Evolutionary conservation across 2,113 vertebrate genomes (phyloP), one percentile per base, ranked within the genome.

Genomic region (Platysternon megacephalum): DNA sequence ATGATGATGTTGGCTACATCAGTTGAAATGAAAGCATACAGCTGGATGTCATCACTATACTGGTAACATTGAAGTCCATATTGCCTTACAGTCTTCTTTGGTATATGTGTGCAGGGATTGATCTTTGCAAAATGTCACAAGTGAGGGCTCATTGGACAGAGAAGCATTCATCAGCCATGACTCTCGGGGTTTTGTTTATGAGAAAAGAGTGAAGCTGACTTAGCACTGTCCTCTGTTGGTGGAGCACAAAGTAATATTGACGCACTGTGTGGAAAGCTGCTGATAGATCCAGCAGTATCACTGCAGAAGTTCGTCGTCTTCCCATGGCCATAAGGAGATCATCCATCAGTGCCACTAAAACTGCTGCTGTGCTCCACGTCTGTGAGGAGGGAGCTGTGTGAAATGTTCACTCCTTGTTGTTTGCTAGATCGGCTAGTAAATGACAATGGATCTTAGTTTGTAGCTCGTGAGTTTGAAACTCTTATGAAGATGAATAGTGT

Each of bases 401-500:
- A 93, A 94, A 58, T 87, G 95, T 94, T 96, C 92, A 94, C 80
- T 82, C 80, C 95, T 96, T 44, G 55, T 16, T 85, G 85, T 90
- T 96, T 96, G 85, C 89, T 52, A 82, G 80, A 24, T 42, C 8
- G n/a, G 52, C 52, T 56, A 28, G 88, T 80, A 94, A 96, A 95
- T 96, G 86, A 94, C 95, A 94, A 85, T 32, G 93, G 91, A 93
- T 90, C 91, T 93, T 93, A 89, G 95, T 93, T 94, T 94, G 55
- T 90, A 87, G 87, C 85, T 95, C 72, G n/a, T 80, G 93, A 95
- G 88, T 94, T 94, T 94, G 86, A 96, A 96, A 95, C 86, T 95
- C 95, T 96, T 90, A 96, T 93, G 94, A 97, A 97, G 95, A 97
- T 91, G 91, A 95, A 96, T 97, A 93, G 94, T 94, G 14, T 46